These are phyloP conservation scores for Atta texana DNA, from an alignment of 1,140 invertebrate species.

Conservation along the genomic window DNA sequence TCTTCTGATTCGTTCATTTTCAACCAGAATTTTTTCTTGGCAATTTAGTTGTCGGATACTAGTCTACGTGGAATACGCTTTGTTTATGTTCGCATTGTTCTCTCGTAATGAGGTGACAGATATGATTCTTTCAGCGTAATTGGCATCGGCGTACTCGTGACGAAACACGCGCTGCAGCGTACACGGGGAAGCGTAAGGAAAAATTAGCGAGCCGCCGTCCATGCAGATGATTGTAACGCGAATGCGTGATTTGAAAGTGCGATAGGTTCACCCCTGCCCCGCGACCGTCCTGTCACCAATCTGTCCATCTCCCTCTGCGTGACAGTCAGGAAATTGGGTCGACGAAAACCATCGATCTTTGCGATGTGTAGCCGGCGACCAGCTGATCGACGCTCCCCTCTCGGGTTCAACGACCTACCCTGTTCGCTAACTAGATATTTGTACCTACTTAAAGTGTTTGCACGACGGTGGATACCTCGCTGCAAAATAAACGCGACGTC, in stretches of 20 bases:
- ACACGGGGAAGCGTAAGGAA: constrained; percentile 14
- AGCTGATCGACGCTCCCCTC: constrained; percentile 76
- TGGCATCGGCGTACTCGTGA: constrained; percentile 39
- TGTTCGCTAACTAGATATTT: constrained; percentile 58
- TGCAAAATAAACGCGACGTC: constrained; percentile 55
- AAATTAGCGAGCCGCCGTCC: constrained; percentile 54
- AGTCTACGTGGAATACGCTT: neutral
- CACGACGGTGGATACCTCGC: constrained; percentile 59
- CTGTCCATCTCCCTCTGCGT: neutral
- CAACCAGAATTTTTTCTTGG: no score
- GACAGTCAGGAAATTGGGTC: constrained; percentile 78
- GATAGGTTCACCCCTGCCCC: constrained; percentile 54
- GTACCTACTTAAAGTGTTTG: constrained; percentile 60
- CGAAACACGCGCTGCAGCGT: constrained; percentile 8
- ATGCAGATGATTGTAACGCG: constrained; percentile 58
- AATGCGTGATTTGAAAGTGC: constrained; percentile 78
- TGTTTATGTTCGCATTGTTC: neutral
- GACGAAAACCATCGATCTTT: constrained; percentile 79
- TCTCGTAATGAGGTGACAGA: constrained; percentile 15
- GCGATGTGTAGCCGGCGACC: constrained; percentile 70
- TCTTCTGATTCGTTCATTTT: no score
- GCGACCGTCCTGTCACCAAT: no score
- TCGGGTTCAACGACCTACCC: constrained; percentile 59
- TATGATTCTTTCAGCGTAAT: constrained; percentile 50
- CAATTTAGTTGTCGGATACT: neutral